Percentiles rank a stretch among this genome's conserved stretches.
Evolutionary conservation across 1,140 invertebrate species (phyloP).

Genomic region (Bicyclus anynana): DNA sequence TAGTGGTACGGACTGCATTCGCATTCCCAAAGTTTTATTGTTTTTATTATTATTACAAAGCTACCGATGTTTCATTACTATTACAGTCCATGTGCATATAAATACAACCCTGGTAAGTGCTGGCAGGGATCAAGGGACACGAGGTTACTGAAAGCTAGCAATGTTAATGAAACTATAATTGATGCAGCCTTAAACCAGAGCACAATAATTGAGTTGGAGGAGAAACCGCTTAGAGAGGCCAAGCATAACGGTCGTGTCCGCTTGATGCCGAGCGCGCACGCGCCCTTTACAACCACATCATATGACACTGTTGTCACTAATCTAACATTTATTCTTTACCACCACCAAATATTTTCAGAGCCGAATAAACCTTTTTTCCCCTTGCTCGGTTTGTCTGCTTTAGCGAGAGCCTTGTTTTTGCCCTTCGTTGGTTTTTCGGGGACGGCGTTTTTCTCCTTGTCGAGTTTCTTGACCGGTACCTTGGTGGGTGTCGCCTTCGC

Average conservation of each 20-base stretch:
- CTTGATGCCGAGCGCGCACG: conserved; percentile 62
- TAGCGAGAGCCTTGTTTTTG: conserved; percentile 74
- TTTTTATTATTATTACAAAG: conserved; percentile 28
- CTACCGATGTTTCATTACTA: conserved; percentile 28
- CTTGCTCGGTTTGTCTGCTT: conserved; percentile 78
- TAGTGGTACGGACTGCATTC: conserved; percentile 35
- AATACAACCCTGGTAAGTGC: conserved; percentile 65
- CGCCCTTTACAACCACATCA: conserved; percentile 44
- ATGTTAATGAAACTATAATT: conserved; percentile 50
- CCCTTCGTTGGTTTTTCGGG: conserved; percentile 58
- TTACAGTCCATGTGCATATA: conserved; percentile 53
- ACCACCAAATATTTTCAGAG: conserved; percentile 85
- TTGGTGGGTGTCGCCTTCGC: conserved; percentile 81
- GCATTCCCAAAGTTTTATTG: conserved; percentile 21
- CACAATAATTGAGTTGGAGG: conserved; percentile 27
- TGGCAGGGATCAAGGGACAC: conserved; percentile 70
- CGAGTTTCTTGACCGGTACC: conserved; percentile 62
- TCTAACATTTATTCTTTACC: conserved; percentile 72
- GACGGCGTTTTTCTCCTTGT: conserved; percentile 56
- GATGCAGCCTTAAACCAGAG: conserved; percentile 50
- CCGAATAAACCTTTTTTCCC: conserved; percentile 89
- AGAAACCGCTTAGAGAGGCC: conserved; percentile 29
- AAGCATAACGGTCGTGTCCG: conserved; percentile 63
- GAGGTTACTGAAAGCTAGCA: conserved; percentile 57
- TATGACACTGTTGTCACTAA: conserved; percentile 48